Evolutionary conservation across 30 jellyfish, hydroid and myxozoan genomes (phyloP), one percentile per base, ranked within the genome.

Genomic region (Aurelia sp.): DNA sequence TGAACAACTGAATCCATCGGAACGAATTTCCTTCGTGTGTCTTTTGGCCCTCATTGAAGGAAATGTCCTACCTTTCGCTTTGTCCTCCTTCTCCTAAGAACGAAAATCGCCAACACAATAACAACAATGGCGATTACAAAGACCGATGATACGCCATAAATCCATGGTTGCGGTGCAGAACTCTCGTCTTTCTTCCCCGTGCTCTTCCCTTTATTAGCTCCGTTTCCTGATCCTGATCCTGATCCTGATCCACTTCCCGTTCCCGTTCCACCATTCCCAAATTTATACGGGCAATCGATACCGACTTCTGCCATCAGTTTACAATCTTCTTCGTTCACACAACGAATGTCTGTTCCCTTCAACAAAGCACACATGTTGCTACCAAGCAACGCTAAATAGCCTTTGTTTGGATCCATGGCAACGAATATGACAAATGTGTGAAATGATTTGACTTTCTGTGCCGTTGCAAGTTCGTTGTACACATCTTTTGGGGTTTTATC

Each of bases 321-420:
- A 60, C 97, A 90, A 61, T 90, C 97, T 18, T 83, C 92, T 21
- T 67, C 78, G 71, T 74, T 90, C 44, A 90, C 95, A 58, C 97
- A 90, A 2, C 97, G 86, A 20, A 82, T 19, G 64, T 77, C 91
- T 9, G 94, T 74, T 8, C 88, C 88, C 6, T 76, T 78, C 16
- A 90, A 66, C 86, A 77, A 60, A 18, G 88, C 79, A 72, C 97
- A 90, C 53, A 90, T 22, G 3, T 78, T 75, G 55, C n/a, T 22
- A 6, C 91, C 91, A 47, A 63, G 67, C 41, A 76, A 22, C 44
- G 90, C 81, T 50, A 17, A 62, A 67, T 50, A 90, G 11, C 21
- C 51, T 17, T 68, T 53, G 33, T 66, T 74, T 5, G 88, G 91
- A 68, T 90, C 95, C 85, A 77, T 82, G 41, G 95, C 88, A 19